Evolutionary conservation across 2,797 vertebrate genomes (phyloP).

Genomic region (Rhabdophis nuchalis): DNA sequence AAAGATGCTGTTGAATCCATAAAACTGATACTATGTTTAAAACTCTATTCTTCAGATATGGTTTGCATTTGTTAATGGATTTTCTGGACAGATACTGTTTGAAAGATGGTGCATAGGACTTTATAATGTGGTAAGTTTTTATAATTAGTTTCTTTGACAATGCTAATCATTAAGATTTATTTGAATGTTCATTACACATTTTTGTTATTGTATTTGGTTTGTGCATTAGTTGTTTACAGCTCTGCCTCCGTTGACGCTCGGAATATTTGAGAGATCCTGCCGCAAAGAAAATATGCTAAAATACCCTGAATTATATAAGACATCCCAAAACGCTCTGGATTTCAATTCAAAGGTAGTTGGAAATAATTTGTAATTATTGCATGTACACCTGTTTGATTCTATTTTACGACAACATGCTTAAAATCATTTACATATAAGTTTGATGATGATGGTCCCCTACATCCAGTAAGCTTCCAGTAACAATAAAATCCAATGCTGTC

Average conservation of each 20-base stretch:
- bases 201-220: slow-evolving; percentile 11
- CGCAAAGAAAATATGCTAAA: slow-evolving; percentile 98
- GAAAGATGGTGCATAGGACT: slow-evolving; percentile 98
- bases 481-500: neutral
- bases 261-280: slow-evolving; percentile 97
- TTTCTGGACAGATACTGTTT: slow-evolving; percentile 98
- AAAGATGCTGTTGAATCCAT: neutral
- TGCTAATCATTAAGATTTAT: slow-evolving; percentile 11
- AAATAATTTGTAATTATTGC: neutral
- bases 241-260: slow-evolving; percentile 92
- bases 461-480: neutral
- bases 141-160: slow-evolving; percentile 1
- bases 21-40: neutral
- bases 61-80: slow-evolving; percentile 98
- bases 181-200: neutral
- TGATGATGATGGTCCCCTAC: neutral
- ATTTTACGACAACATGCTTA: neutral
- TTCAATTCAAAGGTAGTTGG: slow-evolving; percentile 83
- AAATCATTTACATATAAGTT: neutral
- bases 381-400: neutral
- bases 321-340: slow-evolving; percentile 94
- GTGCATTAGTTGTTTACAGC: slow-evolving; percentile 89
- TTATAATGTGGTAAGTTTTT: slow-evolving; percentile 94
- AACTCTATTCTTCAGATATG: slow-evolving; percentile 82
- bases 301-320: slow-evolving; percentile 97